These are phyloP conservation scores for Amiota minor DNA, from an alignment of 2,888 invertebrate species.

Conservation along the genomic window DNA sequence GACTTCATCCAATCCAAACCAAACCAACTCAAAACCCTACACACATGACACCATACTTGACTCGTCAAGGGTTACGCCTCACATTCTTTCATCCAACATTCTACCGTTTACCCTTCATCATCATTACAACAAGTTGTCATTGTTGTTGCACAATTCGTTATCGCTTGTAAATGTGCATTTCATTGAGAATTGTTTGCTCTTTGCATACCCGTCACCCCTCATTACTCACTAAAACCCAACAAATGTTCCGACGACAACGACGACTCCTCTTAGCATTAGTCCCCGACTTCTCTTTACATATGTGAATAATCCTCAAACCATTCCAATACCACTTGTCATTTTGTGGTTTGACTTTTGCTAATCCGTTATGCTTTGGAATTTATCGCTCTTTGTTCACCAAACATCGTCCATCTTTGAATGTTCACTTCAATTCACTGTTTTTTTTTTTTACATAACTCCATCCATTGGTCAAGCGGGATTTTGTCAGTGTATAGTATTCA, in stretches of 20 bases:
- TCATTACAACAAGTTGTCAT: not conserved
- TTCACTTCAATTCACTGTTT: not conserved
- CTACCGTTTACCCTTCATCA: not conserved
- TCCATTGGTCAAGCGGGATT: constrained; percentile 26
- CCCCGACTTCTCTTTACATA: too few species aligned
- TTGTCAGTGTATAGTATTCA: constrained; percentile 1
- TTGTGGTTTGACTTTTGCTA: constrained; percentile 55
- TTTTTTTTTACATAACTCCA: not conserved
- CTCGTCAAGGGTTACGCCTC: constrained; percentile 6
- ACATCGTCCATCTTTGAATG: constrained; percentile 23
- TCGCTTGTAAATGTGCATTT: constrained; percentile 62
- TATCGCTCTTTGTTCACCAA: constrained; percentile 49
- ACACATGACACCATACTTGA: constrained; percentile 4
- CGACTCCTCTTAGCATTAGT: not conserved
- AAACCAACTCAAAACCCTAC: not conserved
- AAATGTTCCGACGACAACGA: not conserved
- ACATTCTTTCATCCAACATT: not conserved
- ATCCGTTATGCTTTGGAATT: constrained; percentile 55
- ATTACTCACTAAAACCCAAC: not conserved
- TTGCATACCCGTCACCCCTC: constrained; percentile 25
- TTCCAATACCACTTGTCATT: constrained; percentile 26
- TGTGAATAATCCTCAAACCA: not conserved
- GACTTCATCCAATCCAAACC: not conserved
- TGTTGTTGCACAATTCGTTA: constrained; percentile 45
- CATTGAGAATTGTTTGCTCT: constrained; percentile 45